Evolutionary conservation across 2,797 vertebrate species (phyloP).

Genomic region (Rhinogobio ventralis): DNA sequence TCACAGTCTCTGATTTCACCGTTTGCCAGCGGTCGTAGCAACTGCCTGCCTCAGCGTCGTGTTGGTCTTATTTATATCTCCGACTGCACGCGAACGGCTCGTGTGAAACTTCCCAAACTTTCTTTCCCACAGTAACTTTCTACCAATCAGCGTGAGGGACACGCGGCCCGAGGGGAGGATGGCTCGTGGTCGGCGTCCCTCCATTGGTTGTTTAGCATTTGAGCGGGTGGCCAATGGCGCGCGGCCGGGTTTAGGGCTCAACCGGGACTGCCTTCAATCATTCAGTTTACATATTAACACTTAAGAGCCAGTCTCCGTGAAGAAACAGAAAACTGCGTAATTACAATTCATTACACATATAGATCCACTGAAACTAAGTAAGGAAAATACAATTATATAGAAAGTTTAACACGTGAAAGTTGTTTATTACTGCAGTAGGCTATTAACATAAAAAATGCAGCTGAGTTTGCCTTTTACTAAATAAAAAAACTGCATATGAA

Average conservation of each 20-base stretch:
- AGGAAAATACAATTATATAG: neutral
- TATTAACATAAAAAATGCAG: neutral
- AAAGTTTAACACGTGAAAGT: neutral
- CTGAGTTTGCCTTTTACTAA: neutral
- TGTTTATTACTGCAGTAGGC: neutral
- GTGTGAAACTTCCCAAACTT: conserved; percentile 99
- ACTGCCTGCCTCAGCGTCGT: conserved; percentile 73
- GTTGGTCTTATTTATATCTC: conserved; percentile 93
- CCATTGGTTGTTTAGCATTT: conserved; percentile 90
- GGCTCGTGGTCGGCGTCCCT: conserved; percentile 94
- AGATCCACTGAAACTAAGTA: conserved; percentile 19
- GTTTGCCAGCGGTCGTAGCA: conserved; percentile 67
- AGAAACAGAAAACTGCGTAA: conserved; percentile 31
- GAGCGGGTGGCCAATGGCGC: conserved; percentile 90
- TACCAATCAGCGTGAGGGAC: conserved; percentile 92
- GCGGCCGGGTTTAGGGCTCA: conserved; percentile 83
- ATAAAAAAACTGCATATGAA: neutral
- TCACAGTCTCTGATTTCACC: conserved; percentile 58
- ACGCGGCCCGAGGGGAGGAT: conserved; percentile 89
- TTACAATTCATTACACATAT: conserved; percentile 44
- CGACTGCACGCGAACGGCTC: conserved; percentile 97
- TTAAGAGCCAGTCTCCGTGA: conserved; percentile 68
- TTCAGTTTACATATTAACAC: conserved; percentile 82
- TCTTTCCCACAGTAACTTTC: conserved; percentile 99
- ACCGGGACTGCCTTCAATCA: conserved; percentile 86